Percentiles rank a stretch among this genome's conserved stretches.
Conservation (phyloP, 2,113 vertebrate species). For the Podilymbus podiceps region DNA sequence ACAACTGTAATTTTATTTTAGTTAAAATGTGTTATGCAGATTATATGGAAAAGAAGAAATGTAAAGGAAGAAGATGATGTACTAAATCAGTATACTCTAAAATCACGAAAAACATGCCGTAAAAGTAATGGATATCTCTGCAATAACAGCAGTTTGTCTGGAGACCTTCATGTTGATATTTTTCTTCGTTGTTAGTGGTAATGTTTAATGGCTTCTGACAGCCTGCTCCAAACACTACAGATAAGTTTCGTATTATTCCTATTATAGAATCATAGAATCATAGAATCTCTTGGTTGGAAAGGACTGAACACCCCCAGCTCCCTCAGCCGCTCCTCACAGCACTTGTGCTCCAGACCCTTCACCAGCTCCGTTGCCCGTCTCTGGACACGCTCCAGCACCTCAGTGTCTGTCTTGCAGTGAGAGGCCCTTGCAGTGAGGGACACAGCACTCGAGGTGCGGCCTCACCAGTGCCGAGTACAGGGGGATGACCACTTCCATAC, state of each 20-base stretch:
- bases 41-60: not conserved
- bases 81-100: not conserved
- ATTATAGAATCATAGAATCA: not conserved
- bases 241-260: not conserved
- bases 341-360: too few relatives aligned
- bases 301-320: too few relatives aligned
- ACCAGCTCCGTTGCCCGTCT: too few relatives aligned
- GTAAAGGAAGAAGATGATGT: not conserved
- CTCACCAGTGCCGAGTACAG: too few relatives aligned
- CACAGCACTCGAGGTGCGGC: too few relatives aligned
- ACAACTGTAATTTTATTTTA: not conserved
- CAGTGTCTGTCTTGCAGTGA: too few relatives aligned
- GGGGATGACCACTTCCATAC: too few relatives aligned
- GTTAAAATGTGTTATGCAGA: not conserved
- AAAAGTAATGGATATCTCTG: not conserved
- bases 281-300: too few relatives aligned
- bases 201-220: not conserved
- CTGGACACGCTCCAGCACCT: too few relatives aligned
- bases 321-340: too few relatives aligned
- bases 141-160: not conserved
- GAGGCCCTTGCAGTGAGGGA: too few relatives aligned
- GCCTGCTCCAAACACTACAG: not conserved
- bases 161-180: not conserved
- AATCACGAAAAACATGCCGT: not conserved
- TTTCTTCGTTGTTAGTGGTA: not conserved